These are phyloP conservation scores for Atta colombica DNA, from an alignment of 1,140 invertebrate species.

Conservation along the genomic window DNA sequence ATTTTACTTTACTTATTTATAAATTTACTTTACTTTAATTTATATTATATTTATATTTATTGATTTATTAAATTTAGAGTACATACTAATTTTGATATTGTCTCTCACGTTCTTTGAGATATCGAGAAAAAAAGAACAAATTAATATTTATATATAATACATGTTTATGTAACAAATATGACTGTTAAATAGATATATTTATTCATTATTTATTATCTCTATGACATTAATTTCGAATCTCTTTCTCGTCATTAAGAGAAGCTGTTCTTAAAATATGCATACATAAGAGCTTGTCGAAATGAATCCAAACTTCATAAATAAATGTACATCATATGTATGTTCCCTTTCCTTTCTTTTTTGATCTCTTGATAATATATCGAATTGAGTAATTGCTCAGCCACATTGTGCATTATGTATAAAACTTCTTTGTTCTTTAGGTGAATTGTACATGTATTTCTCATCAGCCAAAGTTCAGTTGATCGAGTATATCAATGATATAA, in stretches of 20 bases:
- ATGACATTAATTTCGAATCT: neutral
- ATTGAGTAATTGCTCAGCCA: slow-evolving; percentile 57
- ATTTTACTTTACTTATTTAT: neutral
- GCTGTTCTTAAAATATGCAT: slow-evolving; percentile 42
- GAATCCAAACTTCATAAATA: slow-evolving; percentile 37
- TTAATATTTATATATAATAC: neutral
- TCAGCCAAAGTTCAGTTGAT: slow-evolving; percentile 58
- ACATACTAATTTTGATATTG: neutral
- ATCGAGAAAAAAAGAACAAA: neutral
- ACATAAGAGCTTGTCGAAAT: slow-evolving; percentile 1
- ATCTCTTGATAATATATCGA: slow-evolving; percentile 69
- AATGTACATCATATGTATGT: slow-evolving; percentile 57
- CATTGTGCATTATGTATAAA: slow-evolving; percentile 44
- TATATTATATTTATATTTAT: neutral
- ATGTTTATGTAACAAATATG: neutral
- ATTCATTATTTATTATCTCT: slow-evolving; percentile 10
- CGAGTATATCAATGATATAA: slow-evolving; percentile 59
- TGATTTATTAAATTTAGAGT: neutral
- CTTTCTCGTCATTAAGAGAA: neutral
- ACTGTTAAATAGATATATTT: neutral
- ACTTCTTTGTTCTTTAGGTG: slow-evolving; percentile 10
- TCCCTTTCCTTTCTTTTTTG: slow-evolving; percentile 1
- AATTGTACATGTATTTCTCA: slow-evolving; percentile 51
- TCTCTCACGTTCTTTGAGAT: neutral
- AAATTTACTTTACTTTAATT: neutral